Evolutionary conservation across 2,888 invertebrate genomes (phyloP).

Genomic region (Eristalinus sepulchralis): DNA sequence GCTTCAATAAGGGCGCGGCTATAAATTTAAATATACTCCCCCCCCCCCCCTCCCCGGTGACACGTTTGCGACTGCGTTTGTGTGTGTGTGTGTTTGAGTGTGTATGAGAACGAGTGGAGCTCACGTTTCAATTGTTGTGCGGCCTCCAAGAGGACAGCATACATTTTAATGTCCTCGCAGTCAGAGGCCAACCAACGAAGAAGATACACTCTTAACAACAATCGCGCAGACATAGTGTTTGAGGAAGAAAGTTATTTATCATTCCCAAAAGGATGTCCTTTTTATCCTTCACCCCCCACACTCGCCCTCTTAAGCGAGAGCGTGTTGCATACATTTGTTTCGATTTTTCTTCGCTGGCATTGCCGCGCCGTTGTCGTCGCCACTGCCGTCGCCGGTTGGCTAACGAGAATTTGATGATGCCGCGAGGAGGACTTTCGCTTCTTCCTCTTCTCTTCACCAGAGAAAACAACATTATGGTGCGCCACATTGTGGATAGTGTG

Average conservation of each 20-base stretch:
- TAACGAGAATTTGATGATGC: constrained; percentile 77
- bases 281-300: constrained; percentile 1
- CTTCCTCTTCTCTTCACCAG: constrained; percentile 7
- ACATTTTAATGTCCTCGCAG: constrained; percentile 59
- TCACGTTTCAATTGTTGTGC: constrained; percentile 46
- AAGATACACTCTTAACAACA: neutral
- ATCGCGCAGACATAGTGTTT: constrained; percentile 25
- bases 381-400: constrained; percentile 59
- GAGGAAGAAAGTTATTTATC: constrained; percentile 68
- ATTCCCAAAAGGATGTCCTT: constrained; percentile 64
- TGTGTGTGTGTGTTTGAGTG: neutral
- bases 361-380: neutral
- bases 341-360: constrained; percentile 45
- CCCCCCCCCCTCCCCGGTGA: constrained; percentile 21
- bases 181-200: constrained; percentile 4
- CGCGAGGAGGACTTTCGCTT: constrained; percentile 73
- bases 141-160: constrained; percentile 38
- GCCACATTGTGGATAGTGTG: constrained; percentile 62
- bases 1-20: constrained; percentile 31
- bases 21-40: constrained; percentile 62
- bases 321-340: constrained; percentile 65
- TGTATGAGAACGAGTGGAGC: neutral
- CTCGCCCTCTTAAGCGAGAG: constrained; percentile 29
- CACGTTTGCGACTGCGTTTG: no score
- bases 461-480: constrained; percentile 48